A percentile compares a stretch with the other conserved stretches of the same genome.
phyloP scores from a whole-genome alignment of 1,140 invertebrate species.

The Portunus trituberculatus region DNA sequence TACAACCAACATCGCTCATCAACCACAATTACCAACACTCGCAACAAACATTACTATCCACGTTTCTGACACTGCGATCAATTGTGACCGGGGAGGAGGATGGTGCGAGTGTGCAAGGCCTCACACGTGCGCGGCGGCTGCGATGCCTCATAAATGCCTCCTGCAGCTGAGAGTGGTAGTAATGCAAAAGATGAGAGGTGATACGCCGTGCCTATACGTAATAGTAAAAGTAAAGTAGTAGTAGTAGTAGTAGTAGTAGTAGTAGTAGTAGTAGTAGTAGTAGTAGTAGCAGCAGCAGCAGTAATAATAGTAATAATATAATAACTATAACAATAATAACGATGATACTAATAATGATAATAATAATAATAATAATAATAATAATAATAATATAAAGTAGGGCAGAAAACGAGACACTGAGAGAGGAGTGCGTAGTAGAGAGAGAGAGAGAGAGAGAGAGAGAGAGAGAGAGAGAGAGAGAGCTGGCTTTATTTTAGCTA shows the following conservation, averaged over 20 bases:
- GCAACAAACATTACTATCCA: conserved; percentile 18
- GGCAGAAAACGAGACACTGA: neutral
- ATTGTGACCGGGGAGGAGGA: neutral
- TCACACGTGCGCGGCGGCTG: neutral
- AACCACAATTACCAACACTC: neutral
- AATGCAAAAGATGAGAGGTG: neutral
- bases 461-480: neutral
- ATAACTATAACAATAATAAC: neutral
- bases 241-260: neutral
- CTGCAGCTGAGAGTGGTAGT: neutral
- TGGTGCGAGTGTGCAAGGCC: neutral
- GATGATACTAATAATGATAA: neutral
- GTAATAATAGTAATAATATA: neutral
- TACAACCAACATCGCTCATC: conserved; percentile 31
- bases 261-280: neutral
- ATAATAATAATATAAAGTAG: neutral
- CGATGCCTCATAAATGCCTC: neutral
- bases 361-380: no score
- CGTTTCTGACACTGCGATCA: no score
- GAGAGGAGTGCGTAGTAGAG: neutral
- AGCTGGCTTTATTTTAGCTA: neutral
- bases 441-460: neutral
- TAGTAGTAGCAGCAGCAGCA: neutral
- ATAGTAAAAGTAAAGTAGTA: neutral
- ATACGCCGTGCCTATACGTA: neutral